phyloP scores from a whole-genome alignment of 2,797 vertebrate species.

The Fundulus diaphanus region DNA sequence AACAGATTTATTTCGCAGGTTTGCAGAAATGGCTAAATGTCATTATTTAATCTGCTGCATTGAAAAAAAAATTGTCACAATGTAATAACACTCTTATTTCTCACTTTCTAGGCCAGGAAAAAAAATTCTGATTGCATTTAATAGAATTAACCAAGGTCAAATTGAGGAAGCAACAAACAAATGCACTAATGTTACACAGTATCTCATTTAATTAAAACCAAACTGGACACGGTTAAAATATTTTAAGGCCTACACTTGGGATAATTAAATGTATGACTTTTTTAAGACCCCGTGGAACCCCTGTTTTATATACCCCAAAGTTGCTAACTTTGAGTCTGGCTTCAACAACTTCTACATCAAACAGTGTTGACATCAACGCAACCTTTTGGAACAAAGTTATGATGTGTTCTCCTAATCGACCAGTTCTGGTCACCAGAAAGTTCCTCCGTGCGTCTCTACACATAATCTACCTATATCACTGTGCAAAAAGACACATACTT shows the following conservation, averaged over 20 bases:
- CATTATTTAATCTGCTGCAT: too few species aligned
- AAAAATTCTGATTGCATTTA: not conserved
- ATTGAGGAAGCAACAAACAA: not conserved
- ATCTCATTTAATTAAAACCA: not conserved
- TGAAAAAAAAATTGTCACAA: not conserved
- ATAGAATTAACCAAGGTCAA: not conserved
- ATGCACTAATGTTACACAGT: too few species aligned
- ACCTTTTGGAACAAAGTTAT: not conserved
- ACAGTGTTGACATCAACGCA: not conserved
- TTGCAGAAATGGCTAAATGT: not conserved
- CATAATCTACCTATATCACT: constrained; percentile 31
- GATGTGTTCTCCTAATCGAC: not conserved
- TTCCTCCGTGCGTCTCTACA: not conserved
- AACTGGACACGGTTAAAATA: not conserved
- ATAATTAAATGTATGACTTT: not conserved
- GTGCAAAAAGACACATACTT: constrained; percentile 59
- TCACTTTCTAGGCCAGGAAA: not conserved
- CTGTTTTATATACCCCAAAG: not conserved
- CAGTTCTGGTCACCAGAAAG: not conserved
- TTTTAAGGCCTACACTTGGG: not conserved
- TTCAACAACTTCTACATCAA: not conserved
- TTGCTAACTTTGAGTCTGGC: not conserved
- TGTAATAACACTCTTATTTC: not conserved
- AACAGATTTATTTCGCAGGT: not conserved
- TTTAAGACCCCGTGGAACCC: not conserved